These are phyloP conservation scores for Parasteatoda tepidariorum DNA, from an alignment of 1,140 invertebrate genomes.

Conservation along the genomic window DNA sequence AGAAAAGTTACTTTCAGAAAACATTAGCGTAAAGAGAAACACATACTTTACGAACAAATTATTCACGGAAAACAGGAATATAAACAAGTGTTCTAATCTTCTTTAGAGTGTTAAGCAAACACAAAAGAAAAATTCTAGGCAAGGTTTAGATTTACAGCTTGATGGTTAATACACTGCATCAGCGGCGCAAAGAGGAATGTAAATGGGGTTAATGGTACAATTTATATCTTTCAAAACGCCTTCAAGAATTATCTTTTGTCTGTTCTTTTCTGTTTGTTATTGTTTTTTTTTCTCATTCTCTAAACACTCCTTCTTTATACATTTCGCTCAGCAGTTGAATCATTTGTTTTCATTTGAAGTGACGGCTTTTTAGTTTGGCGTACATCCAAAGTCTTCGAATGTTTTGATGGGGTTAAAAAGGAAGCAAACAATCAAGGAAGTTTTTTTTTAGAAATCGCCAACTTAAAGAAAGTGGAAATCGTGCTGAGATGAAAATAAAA, in stretches of 20 bases:
- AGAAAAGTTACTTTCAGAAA: not conserved
- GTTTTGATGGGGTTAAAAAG: too few species aligned
- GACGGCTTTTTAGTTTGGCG: constrained; percentile 38
- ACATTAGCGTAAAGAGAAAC: not conserved
- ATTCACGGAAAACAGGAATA: not conserved
- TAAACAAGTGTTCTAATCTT: constrained; percentile 18
- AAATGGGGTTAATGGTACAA: constrained; percentile 52
- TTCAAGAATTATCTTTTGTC: not conserved
- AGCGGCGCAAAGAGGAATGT: not conserved
- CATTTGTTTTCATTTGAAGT: constrained; percentile 48
- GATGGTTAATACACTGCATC: not conserved
- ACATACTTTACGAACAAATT: not conserved
- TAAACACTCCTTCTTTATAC: not conserved
- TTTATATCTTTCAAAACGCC: constrained; percentile 48
- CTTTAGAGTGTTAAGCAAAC: not conserved
- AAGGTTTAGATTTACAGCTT: constrained; percentile 6
- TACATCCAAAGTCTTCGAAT: constrained; percentile 20
- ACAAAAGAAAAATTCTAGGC: not conserved
- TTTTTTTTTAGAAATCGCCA: too few species aligned
- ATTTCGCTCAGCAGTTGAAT: not conserved
- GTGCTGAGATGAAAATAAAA: too few species aligned
- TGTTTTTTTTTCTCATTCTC: not conserved
- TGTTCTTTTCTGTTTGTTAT: not conserved
- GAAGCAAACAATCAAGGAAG: too few species aligned
- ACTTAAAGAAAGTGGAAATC: too few species aligned